phyloP scores from a whole-genome alignment of 2,888 invertebrate species.

The Thecocarcelia acutangulata region DNA sequence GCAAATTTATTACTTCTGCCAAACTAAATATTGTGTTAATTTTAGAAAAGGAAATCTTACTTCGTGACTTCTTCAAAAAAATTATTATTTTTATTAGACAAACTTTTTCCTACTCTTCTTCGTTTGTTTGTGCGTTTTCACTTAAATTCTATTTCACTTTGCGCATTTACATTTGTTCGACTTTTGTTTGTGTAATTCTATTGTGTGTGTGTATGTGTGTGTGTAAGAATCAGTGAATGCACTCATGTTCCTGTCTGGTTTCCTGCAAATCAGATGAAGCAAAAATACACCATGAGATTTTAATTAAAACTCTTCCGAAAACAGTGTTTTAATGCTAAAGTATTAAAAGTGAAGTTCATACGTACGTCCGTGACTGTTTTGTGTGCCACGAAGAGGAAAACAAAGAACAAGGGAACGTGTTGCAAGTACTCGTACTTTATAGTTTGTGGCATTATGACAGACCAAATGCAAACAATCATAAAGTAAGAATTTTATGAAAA shows the following conservation, averaged over 20 bases:
- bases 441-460: conserved; percentile 35
- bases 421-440: conserved; percentile 7
- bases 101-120: background rate
- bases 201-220: too few relatives aligned
- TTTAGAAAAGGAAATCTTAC: too few relatives aligned
- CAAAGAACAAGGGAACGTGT: background rate
- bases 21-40: too few relatives aligned
- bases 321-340: conserved; percentile 57
- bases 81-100: background rate
- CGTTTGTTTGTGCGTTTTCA: too few relatives aligned
- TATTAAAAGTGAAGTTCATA: conserved; percentile 49
- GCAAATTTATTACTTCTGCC: too few relatives aligned
- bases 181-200: background rate
- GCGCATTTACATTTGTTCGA: background rate
- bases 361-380: background rate
- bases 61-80: too few relatives aligned
- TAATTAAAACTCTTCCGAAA: conserved; percentile 61
- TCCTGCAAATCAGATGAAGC: conserved; percentile 29
- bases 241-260: background rate
- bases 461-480: conserved; percentile 13
- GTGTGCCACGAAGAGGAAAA: background rate
- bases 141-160: background rate
- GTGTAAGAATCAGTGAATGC: background rate
- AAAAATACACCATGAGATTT: conserved; percentile 43
- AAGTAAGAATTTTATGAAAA: conserved; percentile 26